Percentiles rank a stretch among this genome's conserved stretches.
These are phyloP conservation scores for Campylorhamphus procurvoides DNA, from an alignment of 2,113 vertebrate species.

Conservation along the genomic window DNA sequence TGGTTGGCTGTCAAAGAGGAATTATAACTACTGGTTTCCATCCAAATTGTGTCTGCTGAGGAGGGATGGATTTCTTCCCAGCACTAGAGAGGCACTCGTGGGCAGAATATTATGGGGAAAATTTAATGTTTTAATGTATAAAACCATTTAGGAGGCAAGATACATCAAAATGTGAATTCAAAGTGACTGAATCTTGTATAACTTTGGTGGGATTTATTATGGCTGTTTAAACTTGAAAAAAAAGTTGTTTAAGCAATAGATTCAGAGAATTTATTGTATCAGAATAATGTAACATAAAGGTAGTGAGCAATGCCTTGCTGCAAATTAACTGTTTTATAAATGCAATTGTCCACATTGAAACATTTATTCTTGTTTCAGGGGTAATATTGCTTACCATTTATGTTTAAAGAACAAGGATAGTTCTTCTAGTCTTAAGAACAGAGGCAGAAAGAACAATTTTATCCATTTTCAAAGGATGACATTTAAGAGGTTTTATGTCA, in stretches of 20 bases:
- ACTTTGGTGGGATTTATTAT: not conserved
- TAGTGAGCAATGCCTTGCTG: not conserved
- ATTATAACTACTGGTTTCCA: slow-evolving; percentile 37
- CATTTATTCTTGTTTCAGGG: not conserved
- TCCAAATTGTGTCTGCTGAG: slow-evolving; percentile 4
- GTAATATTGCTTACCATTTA: not conserved
- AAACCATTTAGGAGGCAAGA: not conserved
- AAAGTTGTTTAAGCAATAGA: not conserved
- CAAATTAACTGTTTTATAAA: not conserved
- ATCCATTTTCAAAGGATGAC: not conserved
- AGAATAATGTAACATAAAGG: not conserved
- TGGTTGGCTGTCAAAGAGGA: slow-evolving; percentile 17
- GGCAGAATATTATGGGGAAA: not conserved
- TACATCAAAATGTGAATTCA: not conserved
- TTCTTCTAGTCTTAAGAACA: not conserved
- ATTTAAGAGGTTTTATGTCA: not conserved
- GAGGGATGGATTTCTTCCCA: slow-evolving; percentile 30
- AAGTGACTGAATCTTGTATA: not conserved
- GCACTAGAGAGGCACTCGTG: not conserved
- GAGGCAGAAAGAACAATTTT: not conserved
- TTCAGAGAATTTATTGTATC: not conserved
- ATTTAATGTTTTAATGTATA: not conserved
- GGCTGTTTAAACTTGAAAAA: not conserved
- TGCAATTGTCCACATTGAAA: not conserved
- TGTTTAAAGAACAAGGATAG: not conserved